Conservation (phyloP, 2,113 vertebrate genomes). For the Nibea coibor region DNA sequence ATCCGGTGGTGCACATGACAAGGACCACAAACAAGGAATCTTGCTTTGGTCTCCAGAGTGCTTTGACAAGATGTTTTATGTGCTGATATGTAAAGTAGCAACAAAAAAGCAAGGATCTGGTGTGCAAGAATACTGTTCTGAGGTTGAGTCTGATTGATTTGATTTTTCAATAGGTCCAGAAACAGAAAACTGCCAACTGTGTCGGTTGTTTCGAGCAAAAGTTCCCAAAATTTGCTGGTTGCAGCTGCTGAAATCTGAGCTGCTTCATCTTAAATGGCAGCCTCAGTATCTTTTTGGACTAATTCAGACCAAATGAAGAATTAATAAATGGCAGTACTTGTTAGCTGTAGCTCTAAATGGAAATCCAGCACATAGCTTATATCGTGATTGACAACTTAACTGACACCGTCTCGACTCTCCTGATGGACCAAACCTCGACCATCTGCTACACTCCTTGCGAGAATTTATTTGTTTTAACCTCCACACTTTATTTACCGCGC, state of each 20-base stretch:
- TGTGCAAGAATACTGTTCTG: not conserved
- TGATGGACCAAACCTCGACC: not conserved
- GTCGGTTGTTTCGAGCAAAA: not conserved
- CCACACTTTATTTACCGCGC: not conserved
- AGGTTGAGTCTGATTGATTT: not conserved
- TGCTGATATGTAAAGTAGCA: not conserved
- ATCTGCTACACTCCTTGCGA: not conserved
- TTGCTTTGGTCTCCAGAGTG: not conserved
- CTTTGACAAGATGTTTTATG: not conserved
- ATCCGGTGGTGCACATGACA: not conserved
- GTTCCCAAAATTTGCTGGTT: not conserved
- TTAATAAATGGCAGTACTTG: not conserved
- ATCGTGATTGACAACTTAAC: not conserved
- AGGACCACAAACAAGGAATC: not conserved
- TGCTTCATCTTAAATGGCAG: not conserved
- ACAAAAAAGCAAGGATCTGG: not conserved
- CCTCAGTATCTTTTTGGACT: too few relatives aligned
- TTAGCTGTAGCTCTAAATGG: not conserved
- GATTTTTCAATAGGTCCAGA: too few relatives aligned
- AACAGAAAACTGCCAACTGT: not conserved
- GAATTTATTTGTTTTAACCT: not conserved
- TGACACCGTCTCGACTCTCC: not conserved
- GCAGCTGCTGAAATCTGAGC: not conserved
- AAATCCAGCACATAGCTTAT: not conserved
- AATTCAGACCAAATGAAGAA: not conserved